Conservation (phyloP, 2,888 invertebrate genomes). For the Neelides folsomi region DNA sequence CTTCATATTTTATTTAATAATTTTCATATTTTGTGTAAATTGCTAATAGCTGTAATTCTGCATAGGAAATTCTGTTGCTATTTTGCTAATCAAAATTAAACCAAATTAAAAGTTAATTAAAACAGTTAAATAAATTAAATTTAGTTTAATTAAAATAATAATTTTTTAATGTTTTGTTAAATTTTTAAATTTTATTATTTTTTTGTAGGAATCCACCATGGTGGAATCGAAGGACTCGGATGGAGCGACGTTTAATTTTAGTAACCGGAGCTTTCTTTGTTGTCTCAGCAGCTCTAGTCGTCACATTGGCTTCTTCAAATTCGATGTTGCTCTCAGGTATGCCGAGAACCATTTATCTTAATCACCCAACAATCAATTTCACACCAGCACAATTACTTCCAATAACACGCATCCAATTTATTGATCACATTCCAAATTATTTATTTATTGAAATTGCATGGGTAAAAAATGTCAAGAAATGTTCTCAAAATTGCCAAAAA, state of each 20-base stretch:
- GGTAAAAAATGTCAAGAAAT: no score
- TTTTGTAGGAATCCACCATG: slow-evolving; percentile 60
- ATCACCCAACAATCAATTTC: no score
- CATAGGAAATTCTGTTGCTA: no score
- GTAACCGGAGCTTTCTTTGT: slow-evolving; percentile 47
- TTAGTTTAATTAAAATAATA: background rate
- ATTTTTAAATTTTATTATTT: slow-evolving; percentile 9
- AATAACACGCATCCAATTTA: no score
- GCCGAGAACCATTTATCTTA: background rate
- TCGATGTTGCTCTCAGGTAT: slow-evolving; percentile 11
- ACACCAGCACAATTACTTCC: no score
- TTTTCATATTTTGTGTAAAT: no score
- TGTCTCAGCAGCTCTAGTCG: slow-evolving; percentile 49
- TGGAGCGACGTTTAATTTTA: slow-evolving; percentile 56
- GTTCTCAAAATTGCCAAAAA: no score
- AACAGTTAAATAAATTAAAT: background rate
- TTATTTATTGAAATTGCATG: no score
- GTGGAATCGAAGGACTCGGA: slow-evolving; percentile 61
- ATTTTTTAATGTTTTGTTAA: background rate
- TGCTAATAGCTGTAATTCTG: no score
- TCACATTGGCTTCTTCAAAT: slow-evolving; percentile 45
- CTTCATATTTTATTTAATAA: no score
- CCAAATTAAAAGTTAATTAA: background rate
- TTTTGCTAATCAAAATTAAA: no score
- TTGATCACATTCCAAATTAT: no score